Conservation (phyloP, 2,888 invertebrate species). For the Caenorhabditis wallacei region DNA sequence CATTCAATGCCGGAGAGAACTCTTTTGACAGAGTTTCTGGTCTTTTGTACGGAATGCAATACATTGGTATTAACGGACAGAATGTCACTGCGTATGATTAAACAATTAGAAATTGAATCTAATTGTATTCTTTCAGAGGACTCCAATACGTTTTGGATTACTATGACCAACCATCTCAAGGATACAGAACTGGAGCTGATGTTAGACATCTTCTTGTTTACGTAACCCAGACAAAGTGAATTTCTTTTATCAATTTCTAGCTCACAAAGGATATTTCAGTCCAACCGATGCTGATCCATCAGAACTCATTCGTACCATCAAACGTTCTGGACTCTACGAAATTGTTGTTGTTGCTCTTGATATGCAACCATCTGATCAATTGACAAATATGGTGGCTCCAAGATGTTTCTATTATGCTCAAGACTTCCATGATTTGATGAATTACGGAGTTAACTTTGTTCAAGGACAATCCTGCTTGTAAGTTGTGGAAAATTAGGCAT, state of each 20-base stretch:
- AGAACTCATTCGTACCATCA: constrained; percentile 55
- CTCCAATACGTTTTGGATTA: constrained; percentile 65
- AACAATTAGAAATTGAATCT: neutral
- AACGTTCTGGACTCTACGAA: constrained; percentile 70
- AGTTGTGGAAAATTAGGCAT: constrained; percentile 22
- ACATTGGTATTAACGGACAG: constrained; percentile 64
- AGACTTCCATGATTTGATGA: constrained; percentile 63
- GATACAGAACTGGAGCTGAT: constrained; percentile 65
- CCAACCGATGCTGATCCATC: constrained; percentile 75
- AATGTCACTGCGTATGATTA: constrained; percentile 66
- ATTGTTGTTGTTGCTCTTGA: constrained; percentile 69
- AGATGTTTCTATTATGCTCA: constrained; percentile 66
- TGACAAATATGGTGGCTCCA: constrained; percentile 59
- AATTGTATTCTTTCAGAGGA: constrained; percentile 49
- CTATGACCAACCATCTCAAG: constrained; percentile 62
- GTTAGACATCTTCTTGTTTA: constrained; percentile 76
- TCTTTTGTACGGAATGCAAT: constrained; percentile 49
- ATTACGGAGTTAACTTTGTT: constrained; percentile 71
- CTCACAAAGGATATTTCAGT: constrained; percentile 46
- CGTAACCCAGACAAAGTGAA: constrained; percentile 72
- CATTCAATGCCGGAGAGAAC: constrained; percentile 63
- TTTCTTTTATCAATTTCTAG: neutral
- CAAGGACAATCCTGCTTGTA: constrained; percentile 72
- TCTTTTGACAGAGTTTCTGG: constrained; percentile 46
- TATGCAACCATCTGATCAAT: constrained; percentile 47